Evolutionary conservation across 2,888 invertebrate genomes (phyloP), one percentile per base, ranked within the genome.

Genomic region (Maniola hyperantus): DNA sequence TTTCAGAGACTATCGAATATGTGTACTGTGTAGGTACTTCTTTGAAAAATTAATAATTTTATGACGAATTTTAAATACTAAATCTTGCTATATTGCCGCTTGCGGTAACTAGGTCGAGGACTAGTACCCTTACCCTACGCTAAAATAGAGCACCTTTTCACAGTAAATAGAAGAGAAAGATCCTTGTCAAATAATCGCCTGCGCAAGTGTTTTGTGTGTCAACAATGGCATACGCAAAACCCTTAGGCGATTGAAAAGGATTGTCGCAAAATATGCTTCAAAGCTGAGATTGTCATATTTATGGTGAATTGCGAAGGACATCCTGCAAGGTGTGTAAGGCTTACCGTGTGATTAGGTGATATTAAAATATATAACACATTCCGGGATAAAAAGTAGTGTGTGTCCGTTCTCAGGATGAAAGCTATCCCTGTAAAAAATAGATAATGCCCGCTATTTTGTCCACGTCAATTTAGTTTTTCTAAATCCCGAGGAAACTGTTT

Each of bases 161-260:
- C 79, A 82, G 83, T 83, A 83, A 80, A 76, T 83, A 83, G 83
- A 33, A 77, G 72, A 75, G 79, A 83, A 83, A 84, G 79, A 80
- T 83, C 82, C 82, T 88, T 81, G 87, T 81, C 86, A 85, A 88
- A 88, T 85, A 87, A 84, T 85, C 85, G 81, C 75, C 80, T 82
- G 76, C 84, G 87, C 88, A 89, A 89, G 87, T 86, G 84, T 82
- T 79, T 67, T 73, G 74, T 75, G 67, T 72, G 73, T 76, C 73
- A 76, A 84, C 80, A 83, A 84, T 72, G 72, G 72, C 72, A 68
- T 62, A 60, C 59, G 71, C 74, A 81, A 83, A 82, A 82, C 77
- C 66, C 44, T 26, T 59, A 71, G 63, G 71, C 74, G 73, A 72
- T 77, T 60, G 58, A 76, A 76, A 76, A 85, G 83, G 82, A 83